A percentile compares a stretch with the other conserved stretches of the same genome.
These are phyloP conservation scores for Phrynocephalus guinanensis DNA, from an alignment of 2,797 vertebrate species.

Conservation along the genomic window DNA sequence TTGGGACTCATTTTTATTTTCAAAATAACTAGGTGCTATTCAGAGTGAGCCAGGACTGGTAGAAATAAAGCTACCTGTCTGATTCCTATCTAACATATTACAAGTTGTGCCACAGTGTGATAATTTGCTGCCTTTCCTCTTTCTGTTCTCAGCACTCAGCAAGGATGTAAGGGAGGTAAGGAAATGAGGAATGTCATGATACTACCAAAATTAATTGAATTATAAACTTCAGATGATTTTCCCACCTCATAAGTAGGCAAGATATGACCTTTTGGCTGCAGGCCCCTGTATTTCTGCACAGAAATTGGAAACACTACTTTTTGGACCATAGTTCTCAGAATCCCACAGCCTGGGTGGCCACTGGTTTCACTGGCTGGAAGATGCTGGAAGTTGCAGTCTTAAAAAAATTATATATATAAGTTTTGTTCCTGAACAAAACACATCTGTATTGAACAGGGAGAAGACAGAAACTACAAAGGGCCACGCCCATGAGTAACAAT, in stretches of 20 bases:
- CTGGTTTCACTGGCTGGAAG: no score
- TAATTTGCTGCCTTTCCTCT: neutral
- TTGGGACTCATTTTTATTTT: neutral
- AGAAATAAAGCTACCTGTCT: neutral
- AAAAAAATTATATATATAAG: no score
- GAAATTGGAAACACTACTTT: neutral
- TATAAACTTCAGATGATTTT: neutral
- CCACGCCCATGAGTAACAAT: neutral
- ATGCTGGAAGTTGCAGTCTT: no score
- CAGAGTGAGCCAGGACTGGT: neutral
- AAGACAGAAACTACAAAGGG: neutral
- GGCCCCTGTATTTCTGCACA: neutral
- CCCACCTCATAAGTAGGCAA: neutral
- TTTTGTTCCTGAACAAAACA: no score
- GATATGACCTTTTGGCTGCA: neutral
- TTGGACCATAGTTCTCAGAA: no score
- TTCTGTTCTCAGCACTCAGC: neutral
- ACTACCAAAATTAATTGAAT: neutral
- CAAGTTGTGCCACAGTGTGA: no score
- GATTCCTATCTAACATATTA: neutral
- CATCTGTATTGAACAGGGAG: no score
- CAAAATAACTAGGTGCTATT: neutral
- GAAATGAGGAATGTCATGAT: neutral
- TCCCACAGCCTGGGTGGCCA: no score
- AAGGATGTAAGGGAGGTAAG: neutral